A percentile compares a stretch with the other conserved stretches of the same genome.
Evolutionary conservation across 1,140 invertebrate genomes (phyloP).

Genomic region (Zaprionus camerounensis): DNA sequence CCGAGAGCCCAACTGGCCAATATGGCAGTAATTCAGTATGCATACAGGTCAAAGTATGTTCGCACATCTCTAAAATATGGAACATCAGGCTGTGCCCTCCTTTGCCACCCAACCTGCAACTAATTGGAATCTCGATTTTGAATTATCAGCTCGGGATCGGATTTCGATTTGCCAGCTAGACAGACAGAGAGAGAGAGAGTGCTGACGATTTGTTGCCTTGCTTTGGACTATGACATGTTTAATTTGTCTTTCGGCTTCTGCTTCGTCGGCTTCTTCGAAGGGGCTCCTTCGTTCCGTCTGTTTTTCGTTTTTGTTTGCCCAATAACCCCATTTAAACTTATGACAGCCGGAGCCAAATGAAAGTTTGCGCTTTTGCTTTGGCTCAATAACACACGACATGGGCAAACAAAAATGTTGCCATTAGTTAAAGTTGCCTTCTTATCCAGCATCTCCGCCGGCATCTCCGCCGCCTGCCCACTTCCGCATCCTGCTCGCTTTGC

Average conservation of each 20-base stretch:
- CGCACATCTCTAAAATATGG: not conserved
- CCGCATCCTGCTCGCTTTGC: slow-evolving; percentile 18
- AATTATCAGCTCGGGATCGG: slow-evolving; percentile 3
- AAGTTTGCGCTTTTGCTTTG: slow-evolving; percentile 59
- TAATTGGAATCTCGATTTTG: slow-evolving; percentile 13
- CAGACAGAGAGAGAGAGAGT: not conserved
- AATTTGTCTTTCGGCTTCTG: slow-evolving; percentile 32
- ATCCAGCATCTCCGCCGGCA: not conserved
- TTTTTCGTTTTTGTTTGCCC: slow-evolving; percentile 17
- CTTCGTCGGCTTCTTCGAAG: not conserved
- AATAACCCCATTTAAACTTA: slow-evolving; percentile 63
- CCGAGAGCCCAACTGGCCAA: not conserved
- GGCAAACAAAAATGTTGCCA: slow-evolving; percentile 61
- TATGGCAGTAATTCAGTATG: not conserved
- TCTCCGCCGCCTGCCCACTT: slow-evolving; percentile 8
- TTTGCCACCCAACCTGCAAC: not conserved
- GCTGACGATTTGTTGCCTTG: slow-evolving; percentile 18
- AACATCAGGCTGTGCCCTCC: not conserved
- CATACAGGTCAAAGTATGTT: not conserved
- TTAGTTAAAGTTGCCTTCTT: slow-evolving; percentile 58
- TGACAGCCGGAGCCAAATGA: slow-evolving; percentile 69
- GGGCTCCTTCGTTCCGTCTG: slow-evolving; percentile 2
- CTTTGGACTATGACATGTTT: slow-evolving; percentile 45
- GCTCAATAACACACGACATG: slow-evolving; percentile 59
- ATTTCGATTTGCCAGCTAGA: slow-evolving; percentile 36